These are phyloP conservation scores for Hypothenemus hampei DNA, from an alignment of 1,140 invertebrate species.

Conservation along the genomic window DNA sequence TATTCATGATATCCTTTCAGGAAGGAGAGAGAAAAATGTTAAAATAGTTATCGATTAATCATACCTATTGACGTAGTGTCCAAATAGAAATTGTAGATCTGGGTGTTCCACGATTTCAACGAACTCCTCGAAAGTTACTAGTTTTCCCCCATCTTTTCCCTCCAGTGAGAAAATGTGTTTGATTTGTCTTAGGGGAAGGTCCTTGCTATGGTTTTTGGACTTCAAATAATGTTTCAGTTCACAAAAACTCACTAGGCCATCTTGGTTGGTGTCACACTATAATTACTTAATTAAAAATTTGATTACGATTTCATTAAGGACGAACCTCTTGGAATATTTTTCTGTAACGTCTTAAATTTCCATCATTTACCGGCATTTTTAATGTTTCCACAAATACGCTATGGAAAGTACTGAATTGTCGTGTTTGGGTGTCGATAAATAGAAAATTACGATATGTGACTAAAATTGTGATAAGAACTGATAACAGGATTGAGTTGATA, in stretches of 20 bases:
- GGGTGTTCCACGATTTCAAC: slow-evolving; percentile 65
- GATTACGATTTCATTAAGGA: no score
- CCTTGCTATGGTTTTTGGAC: slow-evolving; percentile 32
- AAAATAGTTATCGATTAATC: not conserved
- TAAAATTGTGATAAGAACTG: no score
- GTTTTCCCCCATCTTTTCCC: slow-evolving; percentile 67
- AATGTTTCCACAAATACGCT: no score
- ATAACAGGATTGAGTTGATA: no score
- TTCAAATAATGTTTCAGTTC: slow-evolving; percentile 20
- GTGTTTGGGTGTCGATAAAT: no score
- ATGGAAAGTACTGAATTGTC: no score
- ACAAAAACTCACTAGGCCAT: slow-evolving; percentile 15
- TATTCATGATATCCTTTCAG: not conserved
- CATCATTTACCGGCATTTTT: no score
- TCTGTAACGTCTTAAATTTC: slow-evolving; percentile 11
- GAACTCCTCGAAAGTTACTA: slow-evolving; percentile 73
- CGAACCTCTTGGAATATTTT: slow-evolving; percentile 14
- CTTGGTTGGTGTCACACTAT: slow-evolving; percentile 23
- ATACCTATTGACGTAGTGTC: slow-evolving; percentile 41
- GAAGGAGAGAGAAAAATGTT: not conserved
- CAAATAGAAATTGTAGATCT: slow-evolving; percentile 56
- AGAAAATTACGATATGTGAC: no score
- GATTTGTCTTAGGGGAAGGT: slow-evolving; percentile 66
- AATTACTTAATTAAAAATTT: no score
- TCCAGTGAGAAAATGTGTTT: slow-evolving; percentile 62